Evolutionary conservation across 2,888 invertebrate genomes (phyloP), one percentile per base, ranked within the genome.

Genomic region (Cybosia mesomella): DNA sequence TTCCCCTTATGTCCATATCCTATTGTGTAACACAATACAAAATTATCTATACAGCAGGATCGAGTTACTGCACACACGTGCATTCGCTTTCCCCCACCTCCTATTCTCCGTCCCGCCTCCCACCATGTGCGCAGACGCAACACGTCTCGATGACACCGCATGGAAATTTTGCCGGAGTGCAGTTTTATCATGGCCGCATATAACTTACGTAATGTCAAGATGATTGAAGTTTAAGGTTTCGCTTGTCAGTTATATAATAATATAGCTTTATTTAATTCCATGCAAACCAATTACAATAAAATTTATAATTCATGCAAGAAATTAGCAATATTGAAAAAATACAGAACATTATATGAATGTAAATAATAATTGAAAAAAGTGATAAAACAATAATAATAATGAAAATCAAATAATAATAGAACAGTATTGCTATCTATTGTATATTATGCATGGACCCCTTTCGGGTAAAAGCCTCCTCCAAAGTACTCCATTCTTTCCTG

Each of bases 51-150:
- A 83, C 83, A 79, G 73, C 67, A 64, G 83, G 87, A 87, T 91
- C 89, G 77, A 75, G 86, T 91, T 90, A 87, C 90, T 74, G 76
- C 81, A 86, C 85, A 87, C 90, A 90, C 90, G 90, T 90, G 89
- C 88, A 89, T 72, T 74, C 70, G 72, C 64, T 66, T 39, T 54
- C 32, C 76, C 76, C 68, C 59, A 22, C 64, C 49, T 49, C 58
- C 55, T 32, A n/a, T n/a, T 39, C 64, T 58, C 58, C 22, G 60
- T 60, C 76, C 75, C 63, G 63, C 77, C 77, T 76, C 74, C 61
- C 62, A 62, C 66, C 60, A 62, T 64, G 66, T 75, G 73, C 75
- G 74, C 77, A 75, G 68, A 74, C 79, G 72, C 76, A 73, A 49
- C 76, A 72, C 66, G 74, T 76, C 81, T 79, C 64, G 71, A 68